Evolutionary conservation across 1,140 invertebrate genomes (phyloP).

Genomic region (Amyelois transitella): DNA sequence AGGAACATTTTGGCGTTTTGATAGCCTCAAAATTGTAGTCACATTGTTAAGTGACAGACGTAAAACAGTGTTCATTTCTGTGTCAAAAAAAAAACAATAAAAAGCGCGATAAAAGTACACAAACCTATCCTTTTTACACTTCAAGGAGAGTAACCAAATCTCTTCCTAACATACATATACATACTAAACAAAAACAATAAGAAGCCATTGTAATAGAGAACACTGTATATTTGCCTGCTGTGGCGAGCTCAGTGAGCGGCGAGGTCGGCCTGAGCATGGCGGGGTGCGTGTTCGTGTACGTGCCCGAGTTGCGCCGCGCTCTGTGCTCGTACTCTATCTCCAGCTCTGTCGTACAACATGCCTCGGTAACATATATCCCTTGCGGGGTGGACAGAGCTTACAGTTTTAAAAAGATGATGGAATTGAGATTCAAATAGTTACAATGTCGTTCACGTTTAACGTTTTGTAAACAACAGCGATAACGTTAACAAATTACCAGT

Average conservation of each 20-base stretch:
- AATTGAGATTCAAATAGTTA: no score
- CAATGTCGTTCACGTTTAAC: no score
- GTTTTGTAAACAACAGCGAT: no score
- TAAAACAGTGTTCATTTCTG: no score
- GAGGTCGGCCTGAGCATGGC: conserved; percentile 50
- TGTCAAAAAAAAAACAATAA: not conserved
- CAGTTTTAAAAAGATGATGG: no score
- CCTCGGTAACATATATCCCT: not conserved
- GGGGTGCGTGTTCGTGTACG: conserved; percentile 62
- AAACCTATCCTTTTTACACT: no score
- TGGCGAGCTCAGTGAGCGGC: conserved; percentile 63
- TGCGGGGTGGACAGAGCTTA: no score
- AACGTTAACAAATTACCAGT: no score
- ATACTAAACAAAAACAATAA: conserved; percentile 7
- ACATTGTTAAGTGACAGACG: no score
- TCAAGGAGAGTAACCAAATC: no score
- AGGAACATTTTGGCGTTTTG: no score
- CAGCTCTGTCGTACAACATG: conserved; percentile 20
- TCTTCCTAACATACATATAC: not conserved
- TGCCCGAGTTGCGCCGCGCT: conserved; percentile 54
- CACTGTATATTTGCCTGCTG: conserved; percentile 45
- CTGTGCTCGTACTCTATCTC: conserved; percentile 51
- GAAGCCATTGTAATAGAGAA: conserved; percentile 11
- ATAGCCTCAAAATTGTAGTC: no score
- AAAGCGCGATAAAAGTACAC: not conserved